A percentile compares a stretch with the other conserved stretches of the same genome.
phyloP scores from a whole-genome alignment of 1,140 invertebrate species.

The Leptoteleia sp. region DNA sequence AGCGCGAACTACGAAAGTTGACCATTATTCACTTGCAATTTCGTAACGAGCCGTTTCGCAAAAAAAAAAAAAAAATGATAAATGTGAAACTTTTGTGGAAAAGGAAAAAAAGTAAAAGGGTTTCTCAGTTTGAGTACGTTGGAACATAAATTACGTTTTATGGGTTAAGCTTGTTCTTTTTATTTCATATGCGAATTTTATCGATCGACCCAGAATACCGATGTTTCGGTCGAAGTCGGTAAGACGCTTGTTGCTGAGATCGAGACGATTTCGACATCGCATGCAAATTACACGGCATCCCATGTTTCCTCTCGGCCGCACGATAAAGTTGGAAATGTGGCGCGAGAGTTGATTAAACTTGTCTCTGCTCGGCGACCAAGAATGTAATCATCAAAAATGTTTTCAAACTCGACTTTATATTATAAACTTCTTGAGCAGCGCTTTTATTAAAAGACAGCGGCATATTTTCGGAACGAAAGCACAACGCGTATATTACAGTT shows the following conservation, averaged over 20 bases:
- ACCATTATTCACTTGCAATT: background rate
- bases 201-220: slow-evolving; percentile 38
- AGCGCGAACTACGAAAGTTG: too few species aligned
- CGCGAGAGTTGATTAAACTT: slow-evolving; percentile 52
- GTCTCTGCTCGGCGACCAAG: slow-evolving; percentile 15
- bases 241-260: slow-evolving; percentile 54
- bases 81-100: slow-evolving; percentile 11
- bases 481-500: too few species aligned
- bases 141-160: slow-evolving; percentile 31
- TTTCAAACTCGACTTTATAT: slow-evolving; percentile 24
- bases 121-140: background rate
- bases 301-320: slow-evolving; percentile 35
- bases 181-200: slow-evolving; percentile 37
- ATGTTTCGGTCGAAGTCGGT: slow-evolving; percentile 40
- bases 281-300: slow-evolving; percentile 53
- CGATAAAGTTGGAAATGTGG: slow-evolving; percentile 46
- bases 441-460: too few species aligned
- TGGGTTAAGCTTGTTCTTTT: slow-evolving; percentile 6
- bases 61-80: slow-evolving; percentile 28
- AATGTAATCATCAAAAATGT: slow-evolving; percentile 48
- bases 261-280: slow-evolving; percentile 46
- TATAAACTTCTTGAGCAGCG: slow-evolving; percentile 30
- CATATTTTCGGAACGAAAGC: too few species aligned
- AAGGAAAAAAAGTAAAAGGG: background rate
- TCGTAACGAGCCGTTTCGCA: slow-evolving; percentile 6